These are phyloP conservation scores for Callaeas wilsoni DNA, from an alignment of 2,113 vertebrate genomes.

Conservation along the genomic window DNA sequence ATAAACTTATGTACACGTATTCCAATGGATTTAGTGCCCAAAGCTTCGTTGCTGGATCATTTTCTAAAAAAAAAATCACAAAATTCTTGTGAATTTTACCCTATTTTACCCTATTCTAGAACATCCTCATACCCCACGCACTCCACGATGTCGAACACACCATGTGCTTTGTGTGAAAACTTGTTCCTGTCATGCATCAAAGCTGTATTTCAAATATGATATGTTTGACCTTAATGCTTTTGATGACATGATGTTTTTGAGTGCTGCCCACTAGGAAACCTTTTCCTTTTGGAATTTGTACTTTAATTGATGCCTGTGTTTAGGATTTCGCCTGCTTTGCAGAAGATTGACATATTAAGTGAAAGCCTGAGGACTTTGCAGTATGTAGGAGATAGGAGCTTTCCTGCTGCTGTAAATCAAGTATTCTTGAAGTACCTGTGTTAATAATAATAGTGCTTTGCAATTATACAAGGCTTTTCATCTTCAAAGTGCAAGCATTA, in stretches of 20 bases:
- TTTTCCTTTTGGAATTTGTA: background rate
- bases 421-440: background rate
- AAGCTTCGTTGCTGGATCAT: background rate
- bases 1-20: too few species aligned
- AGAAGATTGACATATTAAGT: background rate
- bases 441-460: constrained; percentile 43
- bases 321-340: background rate
- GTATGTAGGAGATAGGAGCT: background rate
- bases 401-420: constrained; percentile 16
- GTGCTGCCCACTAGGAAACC: background rate
- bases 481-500: constrained; percentile 58
- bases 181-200: background rate
- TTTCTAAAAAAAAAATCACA: background rate
- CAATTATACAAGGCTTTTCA: constrained; percentile 41
- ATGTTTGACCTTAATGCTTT: background rate
- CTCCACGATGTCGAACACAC: rapidly evolving
- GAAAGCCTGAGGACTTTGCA: constrained; percentile 1
- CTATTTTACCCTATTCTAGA: background rate
- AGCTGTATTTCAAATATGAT: background rate
- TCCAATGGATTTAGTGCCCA: background rate
- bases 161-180: background rate
- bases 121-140: rapidly evolving
- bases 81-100: background rate
- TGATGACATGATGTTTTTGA: background rate
- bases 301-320: background rate